A percentile compares a stretch with the other conserved stretches of the same genome.
These are phyloP conservation scores for Athene noctua DNA, from an alignment of 2,113 vertebrate genomes.

Conservation along the genomic window DNA sequence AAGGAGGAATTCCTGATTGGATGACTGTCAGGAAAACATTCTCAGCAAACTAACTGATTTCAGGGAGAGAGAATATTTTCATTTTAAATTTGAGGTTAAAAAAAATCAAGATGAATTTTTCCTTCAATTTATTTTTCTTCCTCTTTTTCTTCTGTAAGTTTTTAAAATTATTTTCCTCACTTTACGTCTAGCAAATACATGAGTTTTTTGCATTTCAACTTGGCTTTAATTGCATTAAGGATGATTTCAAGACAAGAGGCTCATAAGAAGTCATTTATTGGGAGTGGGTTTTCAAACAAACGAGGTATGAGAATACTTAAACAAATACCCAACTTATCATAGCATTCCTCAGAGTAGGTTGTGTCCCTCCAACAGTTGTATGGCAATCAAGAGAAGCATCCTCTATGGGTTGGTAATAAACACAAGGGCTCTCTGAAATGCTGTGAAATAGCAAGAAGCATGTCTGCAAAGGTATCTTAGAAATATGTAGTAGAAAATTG, in stretches of 20 bases:
- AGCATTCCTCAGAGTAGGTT: not conserved
- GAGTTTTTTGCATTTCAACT: not conserved
- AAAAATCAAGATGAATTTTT: not conserved
- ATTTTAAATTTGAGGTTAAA: not conserved
- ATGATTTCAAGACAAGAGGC: not conserved
- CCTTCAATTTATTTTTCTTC: not conserved
- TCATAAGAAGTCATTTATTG: not conserved
- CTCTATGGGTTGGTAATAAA: not conserved
- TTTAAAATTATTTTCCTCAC: not conserved
- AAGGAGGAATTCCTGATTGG: not conserved
- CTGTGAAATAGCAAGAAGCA: not conserved
- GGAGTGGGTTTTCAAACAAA: not conserved
- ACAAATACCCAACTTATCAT: not conserved
- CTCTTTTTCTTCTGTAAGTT: not conserved
- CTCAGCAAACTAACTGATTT: not conserved
- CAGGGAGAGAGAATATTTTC: not conserved
- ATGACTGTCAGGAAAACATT: not conserved
- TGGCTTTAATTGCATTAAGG: not conserved
- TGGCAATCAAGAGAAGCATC: not conserved
- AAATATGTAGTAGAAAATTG: not conserved
- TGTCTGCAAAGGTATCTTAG: not conserved
- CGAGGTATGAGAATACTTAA: not conserved
- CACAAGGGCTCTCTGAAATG: not conserved
- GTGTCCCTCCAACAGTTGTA: rapidly evolving
- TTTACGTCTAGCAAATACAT: not conserved